These are phyloP conservation scores for Mythimna lalbum DNA, from an alignment of 2,888 invertebrate species.

Conservation along the genomic window DNA sequence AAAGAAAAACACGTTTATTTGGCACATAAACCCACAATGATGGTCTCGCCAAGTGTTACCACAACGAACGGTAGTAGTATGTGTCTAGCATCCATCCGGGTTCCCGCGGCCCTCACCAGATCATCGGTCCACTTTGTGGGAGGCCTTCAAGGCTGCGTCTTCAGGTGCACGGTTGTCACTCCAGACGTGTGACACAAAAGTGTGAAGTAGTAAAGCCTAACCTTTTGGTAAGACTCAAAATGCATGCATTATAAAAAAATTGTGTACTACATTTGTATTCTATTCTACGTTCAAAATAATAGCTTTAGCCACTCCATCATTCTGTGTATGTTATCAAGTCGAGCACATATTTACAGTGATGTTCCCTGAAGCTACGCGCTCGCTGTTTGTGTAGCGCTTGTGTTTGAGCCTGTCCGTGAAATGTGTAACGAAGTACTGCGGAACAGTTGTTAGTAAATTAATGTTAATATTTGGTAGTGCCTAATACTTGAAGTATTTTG, in stretches of 20 bases:
- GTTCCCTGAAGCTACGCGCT: slow-evolving; percentile 47
- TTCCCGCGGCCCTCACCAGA: too few species aligned
- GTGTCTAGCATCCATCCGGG: too few species aligned
- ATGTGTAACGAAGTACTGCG: slow-evolving; percentile 25
- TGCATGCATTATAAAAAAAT: background rate
- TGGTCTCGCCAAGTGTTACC: too few species aligned
- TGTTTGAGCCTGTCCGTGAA: slow-evolving; percentile 39
- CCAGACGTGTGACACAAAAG: too few species aligned
- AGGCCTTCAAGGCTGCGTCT: too few species aligned
- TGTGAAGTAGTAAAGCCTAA: too few species aligned
- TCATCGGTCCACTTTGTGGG: too few species aligned
- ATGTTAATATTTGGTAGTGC: slow-evolving; percentile 3
- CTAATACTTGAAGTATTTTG: background rate
- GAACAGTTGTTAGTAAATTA: slow-evolving; percentile 29
- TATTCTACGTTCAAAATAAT: background rate
- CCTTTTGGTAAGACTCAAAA: too few species aligned
- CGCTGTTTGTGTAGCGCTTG: slow-evolving; percentile 43
- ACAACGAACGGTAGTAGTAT: too few species aligned
- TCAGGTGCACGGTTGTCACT: too few species aligned
- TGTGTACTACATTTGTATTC: background rate
- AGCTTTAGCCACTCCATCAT: slow-evolving; percentile 9
- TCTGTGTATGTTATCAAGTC: slow-evolving; percentile 13
- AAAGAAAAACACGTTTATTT: too few species aligned
- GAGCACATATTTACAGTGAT: slow-evolving; percentile 50
- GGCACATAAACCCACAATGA: too few species aligned